A percentile compares a stretch with the other conserved stretches of the same genome.
phyloP scores from a whole-genome alignment of 2,888 invertebrate genomes.

The Cylindroiulus punctatus region DNA sequence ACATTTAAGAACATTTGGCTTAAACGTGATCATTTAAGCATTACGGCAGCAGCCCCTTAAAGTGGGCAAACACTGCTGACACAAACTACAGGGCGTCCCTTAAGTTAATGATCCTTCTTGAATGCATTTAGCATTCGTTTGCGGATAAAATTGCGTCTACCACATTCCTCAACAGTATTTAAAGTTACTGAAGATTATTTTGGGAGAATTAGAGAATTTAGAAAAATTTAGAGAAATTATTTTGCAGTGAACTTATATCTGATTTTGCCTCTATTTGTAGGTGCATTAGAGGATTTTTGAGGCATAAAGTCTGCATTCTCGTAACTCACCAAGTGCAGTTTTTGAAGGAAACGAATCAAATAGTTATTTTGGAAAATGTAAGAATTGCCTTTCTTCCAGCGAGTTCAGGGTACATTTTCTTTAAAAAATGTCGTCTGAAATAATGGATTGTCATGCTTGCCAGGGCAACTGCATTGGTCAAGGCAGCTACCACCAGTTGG shows the following conservation, averaged over 20 bases:
- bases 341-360: constrained; percentile 65
- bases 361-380: constrained; percentile 67
- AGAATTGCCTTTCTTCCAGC: constrained; percentile 57
- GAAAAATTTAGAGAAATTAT: too few species aligned
- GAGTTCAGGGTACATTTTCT: too few species aligned
- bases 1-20: not conserved
- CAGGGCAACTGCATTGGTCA: constrained; percentile 57
- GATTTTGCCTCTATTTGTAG: constrained; percentile 15
- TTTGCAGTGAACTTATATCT: not conserved
- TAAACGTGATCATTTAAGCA: not conserved
- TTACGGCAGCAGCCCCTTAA: not conserved
- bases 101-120: not conserved
- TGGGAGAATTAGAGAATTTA: not conserved
- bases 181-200: not conserved
- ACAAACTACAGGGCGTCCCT: not conserved
- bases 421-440: not conserved
- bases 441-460: not conserved
- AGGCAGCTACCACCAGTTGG: constrained; percentile 54
- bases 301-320: constrained; percentile 36
- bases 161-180: not conserved
- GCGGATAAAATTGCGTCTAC: not conserved
- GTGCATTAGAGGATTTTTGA: constrained; percentile 47
- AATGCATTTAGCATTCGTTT: not conserved
- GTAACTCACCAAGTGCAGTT: constrained; percentile 61
- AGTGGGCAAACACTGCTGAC: not conserved